Evolutionary conservation across 2,797 vertebrate genomes (phyloP).

Genomic region (Phoxinus dragarum): DNA sequence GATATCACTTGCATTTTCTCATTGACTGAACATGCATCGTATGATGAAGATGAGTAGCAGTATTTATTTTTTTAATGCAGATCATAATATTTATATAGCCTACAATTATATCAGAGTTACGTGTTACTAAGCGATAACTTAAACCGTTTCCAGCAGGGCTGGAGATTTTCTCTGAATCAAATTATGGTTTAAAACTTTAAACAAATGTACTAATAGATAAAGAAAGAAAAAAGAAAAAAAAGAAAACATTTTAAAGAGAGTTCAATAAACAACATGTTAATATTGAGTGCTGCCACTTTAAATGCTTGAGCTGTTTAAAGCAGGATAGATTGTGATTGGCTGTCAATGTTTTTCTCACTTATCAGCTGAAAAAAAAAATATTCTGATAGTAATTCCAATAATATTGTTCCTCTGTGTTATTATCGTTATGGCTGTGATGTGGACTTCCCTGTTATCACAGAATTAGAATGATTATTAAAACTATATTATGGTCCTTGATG

Average conservation of each 20-base stretch:
- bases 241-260: not conserved
- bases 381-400: not conserved
- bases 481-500: not conserved
- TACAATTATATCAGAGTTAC: not conserved
- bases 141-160: not conserved
- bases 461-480: not conserved
- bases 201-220: not conserved
- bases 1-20: conserved; percentile 20
- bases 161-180: not conserved
- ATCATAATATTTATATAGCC: not conserved
- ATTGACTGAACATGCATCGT: not conserved
- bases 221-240: not conserved
- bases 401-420: not conserved
- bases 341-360: not conserved
- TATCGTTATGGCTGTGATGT: not conserved
- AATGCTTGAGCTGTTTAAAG: not conserved
- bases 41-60: not conserved
- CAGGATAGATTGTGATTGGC: not conserved
- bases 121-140: not conserved
- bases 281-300: not conserved
- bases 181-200: not conserved
- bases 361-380: not conserved
- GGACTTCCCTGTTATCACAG: not conserved
- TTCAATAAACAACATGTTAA: not conserved
- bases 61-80: not conserved